Base-by-base conservation (phyloP, 2,888 invertebrate genomes). In the Odontothrips loti region DNA sequence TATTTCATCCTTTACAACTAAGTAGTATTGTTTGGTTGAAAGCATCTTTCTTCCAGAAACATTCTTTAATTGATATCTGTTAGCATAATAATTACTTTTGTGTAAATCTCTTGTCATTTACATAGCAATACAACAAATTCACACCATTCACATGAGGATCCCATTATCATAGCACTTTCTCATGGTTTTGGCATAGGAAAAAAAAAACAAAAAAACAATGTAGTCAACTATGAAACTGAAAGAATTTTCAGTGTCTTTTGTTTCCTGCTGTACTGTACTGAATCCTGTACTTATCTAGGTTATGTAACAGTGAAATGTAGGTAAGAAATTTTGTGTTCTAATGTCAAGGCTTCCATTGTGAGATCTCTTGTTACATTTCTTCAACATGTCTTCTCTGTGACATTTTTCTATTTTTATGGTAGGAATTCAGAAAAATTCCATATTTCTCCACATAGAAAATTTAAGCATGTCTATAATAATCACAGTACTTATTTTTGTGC, bases 391-490 rank as follows among this genome's bases (percentile, higher is more conserved):
- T 6, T 58, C 58, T 75, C 27, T 75, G 17, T 58, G 58, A 58
- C 27, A 9, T 11, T 75, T 27, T 23, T 75, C 68, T 75, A 75
- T 75, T 75, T 75, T 75, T 75, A 75, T 75, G 68, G 27, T 75
- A 75, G 68, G 12, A 20, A 27, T 75, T 23, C 68, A 75, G 68
- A 75, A 27, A 75, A 75, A 75, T 75, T 75, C 68, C 68, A 75
- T 75, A 75, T 1, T 23, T 15, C 58, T 58, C 58, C 17, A 58
- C 34, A 43, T 43, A 43, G 34, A 43, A 27, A 27, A 75, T 23
- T 75, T 75, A 27, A 75, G 68, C 27, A 27, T n/a, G 12, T 58
- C 58, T 20, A 11, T 58, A 58, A 4, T 58, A 58, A 15, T 17
- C 20, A 58, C 58, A 58, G 58, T 58, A 58, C 58, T 58, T 58